These are phyloP conservation scores for Caenorhabditis sp. DNA, from an alignment of 2,888 invertebrate genomes.

Conservation along the genomic window DNA sequence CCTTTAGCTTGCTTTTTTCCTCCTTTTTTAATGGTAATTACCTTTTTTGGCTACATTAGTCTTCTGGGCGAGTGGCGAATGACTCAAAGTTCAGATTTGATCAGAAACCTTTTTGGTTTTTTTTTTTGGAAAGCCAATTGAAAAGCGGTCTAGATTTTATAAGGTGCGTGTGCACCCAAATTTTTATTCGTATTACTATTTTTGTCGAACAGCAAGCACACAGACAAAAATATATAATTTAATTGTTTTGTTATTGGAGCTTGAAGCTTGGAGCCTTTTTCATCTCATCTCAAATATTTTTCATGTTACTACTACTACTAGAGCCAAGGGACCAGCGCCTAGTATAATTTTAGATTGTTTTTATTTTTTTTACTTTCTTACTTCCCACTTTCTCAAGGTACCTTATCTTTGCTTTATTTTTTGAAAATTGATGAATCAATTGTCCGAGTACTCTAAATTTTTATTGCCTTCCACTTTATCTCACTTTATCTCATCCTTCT, in stretches of 20 bases:
- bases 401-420: no score
- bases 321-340: background rate
- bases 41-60: constrained; percentile 9
- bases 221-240: constrained; percentile 7
- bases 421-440: no score
- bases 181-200: background rate
- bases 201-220: no score
- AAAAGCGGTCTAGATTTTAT: background rate
- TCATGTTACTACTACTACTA: background rate
- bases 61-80: background rate
- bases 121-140: background rate
- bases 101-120: background rate
- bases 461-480: background rate
- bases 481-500: constrained; percentile 37
- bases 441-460: no score
- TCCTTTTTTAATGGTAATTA: background rate
- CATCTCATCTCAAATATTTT: constrained; percentile 8
- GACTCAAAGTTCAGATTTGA: constrained; percentile 5
- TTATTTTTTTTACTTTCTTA: constrained; percentile 12
- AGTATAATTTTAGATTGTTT: constrained; percentile 29
- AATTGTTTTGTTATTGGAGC: constrained; percentile 17
- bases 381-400: no score
- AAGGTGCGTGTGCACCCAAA: background rate
- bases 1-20: background rate
- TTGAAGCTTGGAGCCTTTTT: no score